Evolutionary conservation across 2,113 vertebrate species (phyloP).

Genomic region (Poecile atricapillus): DNA sequence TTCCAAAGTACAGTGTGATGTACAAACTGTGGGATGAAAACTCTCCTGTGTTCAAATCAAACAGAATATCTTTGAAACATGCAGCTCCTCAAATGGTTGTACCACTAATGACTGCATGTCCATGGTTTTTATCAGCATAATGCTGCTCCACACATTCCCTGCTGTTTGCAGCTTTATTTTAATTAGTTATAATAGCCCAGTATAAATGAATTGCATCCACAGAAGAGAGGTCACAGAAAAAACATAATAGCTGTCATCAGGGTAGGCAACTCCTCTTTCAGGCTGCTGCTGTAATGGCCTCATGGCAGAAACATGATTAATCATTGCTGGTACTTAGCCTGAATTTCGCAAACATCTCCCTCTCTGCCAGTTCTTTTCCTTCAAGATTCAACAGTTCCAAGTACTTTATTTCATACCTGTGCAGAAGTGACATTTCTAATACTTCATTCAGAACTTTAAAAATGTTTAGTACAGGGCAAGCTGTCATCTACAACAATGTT

Average conservation of each 20-base stretch:
- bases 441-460: neutral
- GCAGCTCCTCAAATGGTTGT: neutral
- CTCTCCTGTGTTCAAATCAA: neutral
- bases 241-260: neutral
- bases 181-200: neutral
- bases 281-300: neutral
- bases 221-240: neutral
- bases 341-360: neutral
- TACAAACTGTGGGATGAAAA: neutral
- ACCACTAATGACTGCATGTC: fast-evolving
- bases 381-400: neutral
- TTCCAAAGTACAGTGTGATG: neutral
- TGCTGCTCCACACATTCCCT: neutral
- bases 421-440: neutral
- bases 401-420: neutral
- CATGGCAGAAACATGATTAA: neutral
- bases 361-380: neutral
- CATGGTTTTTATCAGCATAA: neutral
- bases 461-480: neutral
- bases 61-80: neutral
- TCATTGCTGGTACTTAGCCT: neutral
- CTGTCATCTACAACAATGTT: neutral
- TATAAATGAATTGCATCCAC: neutral
- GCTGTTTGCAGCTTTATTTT: neutral
- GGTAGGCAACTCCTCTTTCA: neutral